These are phyloP conservation scores for Heteronetta atricapilla DNA, from an alignment of 2,113 vertebrate genomes.

Conservation along the genomic window DNA sequence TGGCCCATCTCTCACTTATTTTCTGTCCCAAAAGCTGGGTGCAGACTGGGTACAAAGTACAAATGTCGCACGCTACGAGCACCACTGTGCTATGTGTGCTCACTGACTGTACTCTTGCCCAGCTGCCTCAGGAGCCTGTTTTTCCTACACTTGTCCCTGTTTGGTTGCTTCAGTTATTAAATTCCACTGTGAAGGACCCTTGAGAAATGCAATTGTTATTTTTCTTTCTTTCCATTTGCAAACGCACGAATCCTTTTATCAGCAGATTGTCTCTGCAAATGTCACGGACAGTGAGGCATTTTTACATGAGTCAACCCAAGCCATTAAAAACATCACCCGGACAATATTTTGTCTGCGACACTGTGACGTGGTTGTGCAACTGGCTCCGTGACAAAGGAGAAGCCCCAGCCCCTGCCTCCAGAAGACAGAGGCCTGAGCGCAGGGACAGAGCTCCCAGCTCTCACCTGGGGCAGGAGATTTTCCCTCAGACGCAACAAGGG, in stretches of 20 bases:
- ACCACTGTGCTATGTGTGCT: not conserved
- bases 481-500: constrained; percentile 16
- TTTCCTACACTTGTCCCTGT: not conserved
- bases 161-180: not conserved
- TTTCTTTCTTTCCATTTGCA: constrained; percentile 21
- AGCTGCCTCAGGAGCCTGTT: not conserved
- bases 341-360: not conserved
- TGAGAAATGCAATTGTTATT: not conserved
- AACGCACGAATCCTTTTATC: constrained; percentile 39
- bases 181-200: not conserved
- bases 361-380: not conserved
- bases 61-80: not conserved
- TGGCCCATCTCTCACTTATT: not conserved
- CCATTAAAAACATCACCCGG: not conserved
- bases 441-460: not conserved
- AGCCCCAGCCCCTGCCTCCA: not conserved
- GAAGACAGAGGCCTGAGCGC: not conserved
- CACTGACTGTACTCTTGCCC: not conserved
- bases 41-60: not conserved
- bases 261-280: constrained; percentile 33
- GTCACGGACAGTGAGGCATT: constrained; percentile 28
- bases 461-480: not conserved
- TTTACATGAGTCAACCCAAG: not conserved
- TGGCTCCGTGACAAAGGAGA: not conserved
- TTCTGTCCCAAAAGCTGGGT: not conserved